Conservation (phyloP, 2,113 vertebrate genomes). For the Boulengeromyrus knoepffleri region DNA sequence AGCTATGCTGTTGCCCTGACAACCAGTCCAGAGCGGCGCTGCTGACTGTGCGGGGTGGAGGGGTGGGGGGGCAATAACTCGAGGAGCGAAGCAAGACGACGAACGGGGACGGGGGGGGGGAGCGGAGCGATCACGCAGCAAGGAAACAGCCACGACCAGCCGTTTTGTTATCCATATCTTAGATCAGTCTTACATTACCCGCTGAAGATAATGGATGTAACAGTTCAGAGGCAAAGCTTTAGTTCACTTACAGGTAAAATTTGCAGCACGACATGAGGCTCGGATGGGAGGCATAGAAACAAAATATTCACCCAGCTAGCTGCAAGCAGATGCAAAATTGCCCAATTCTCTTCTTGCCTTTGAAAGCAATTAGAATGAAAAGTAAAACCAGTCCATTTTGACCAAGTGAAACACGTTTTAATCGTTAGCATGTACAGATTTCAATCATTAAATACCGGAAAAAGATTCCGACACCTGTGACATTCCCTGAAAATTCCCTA, state of each 20-base stretch:
- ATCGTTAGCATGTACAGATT: background rate
- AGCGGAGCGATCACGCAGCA: background rate
- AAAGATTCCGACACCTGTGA: background rate
- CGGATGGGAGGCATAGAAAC: background rate
- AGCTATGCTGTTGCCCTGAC: constrained; percentile 87
- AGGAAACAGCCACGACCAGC: background rate
- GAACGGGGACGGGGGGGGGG: background rate
- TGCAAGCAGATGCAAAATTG: background rate
- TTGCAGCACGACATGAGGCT: background rate
- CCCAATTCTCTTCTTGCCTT: background rate
- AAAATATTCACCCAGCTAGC: background rate
- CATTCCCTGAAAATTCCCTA: background rate
- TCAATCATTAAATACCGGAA: background rate
- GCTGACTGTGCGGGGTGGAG: constrained; percentile 42
- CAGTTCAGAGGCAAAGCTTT: background rate
- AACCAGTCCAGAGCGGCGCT: constrained; percentile 66
- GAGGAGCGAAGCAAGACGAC: background rate
- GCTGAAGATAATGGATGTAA: background rate
- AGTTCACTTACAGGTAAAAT: background rate
- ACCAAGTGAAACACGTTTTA: background rate
- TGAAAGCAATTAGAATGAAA: background rate
- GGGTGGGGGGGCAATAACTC: background rate
- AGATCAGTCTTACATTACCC: background rate
- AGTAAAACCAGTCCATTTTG: background rate
- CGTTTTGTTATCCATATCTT: background rate